Conservation (phyloP, 2,888 invertebrate genomes). For the Escarpia spicata region DNA sequence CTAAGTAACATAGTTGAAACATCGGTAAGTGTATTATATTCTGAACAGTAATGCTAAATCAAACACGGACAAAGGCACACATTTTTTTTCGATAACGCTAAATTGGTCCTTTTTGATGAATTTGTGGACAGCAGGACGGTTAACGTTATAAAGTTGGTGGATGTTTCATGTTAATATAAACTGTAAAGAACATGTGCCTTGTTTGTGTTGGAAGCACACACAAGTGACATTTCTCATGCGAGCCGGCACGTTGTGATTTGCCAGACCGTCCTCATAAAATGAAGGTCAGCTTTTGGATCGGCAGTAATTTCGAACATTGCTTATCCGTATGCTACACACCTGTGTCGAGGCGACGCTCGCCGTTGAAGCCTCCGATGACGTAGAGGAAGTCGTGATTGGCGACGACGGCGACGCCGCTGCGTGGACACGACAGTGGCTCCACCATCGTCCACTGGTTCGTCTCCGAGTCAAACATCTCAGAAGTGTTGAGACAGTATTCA, state of each 20-base stretch:
- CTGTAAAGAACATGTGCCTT: neutral
- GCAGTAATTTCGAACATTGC: neutral
- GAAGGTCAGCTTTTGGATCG: no score
- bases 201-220: no score
- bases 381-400: conserved; percentile 76
- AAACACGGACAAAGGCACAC: no score
- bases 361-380: conserved; percentile 85
- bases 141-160: neutral
- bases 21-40: no score
- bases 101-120: no score
- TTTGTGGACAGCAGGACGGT: no score
- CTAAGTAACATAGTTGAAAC: no score
- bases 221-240: no score
- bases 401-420: conserved; percentile 81
- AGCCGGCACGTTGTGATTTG: no score
- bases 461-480: conserved; percentile 78
- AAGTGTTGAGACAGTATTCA: conserved; percentile 78
- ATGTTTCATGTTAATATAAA: neutral
- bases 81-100: no score
- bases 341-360: conserved; percentile 75
- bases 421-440: conserved; percentile 76
- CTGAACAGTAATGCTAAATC: no score
- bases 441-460: conserved; percentile 79
- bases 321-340: conserved; percentile 64
- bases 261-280: no score